Evolutionary conservation across 2,113 vertebrate genomes (phyloP).

Genomic region (Oncorhynchus mykiss): DNA sequence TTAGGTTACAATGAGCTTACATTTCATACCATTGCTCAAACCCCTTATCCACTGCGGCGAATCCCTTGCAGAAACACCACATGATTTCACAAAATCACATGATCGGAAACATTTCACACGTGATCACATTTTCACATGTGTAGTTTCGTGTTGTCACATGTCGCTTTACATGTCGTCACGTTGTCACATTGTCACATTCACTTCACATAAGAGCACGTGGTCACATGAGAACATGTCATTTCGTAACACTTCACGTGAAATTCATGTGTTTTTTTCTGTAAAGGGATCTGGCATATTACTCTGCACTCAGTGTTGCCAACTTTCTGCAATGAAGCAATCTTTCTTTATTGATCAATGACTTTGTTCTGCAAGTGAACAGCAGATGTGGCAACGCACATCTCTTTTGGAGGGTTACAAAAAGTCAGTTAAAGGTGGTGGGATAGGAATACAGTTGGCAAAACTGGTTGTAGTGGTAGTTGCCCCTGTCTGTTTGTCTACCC

Average conservation of each 20-base stretch:
- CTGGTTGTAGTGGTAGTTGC: background rate
- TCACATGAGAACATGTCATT: too few species aligned
- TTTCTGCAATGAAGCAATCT: background rate
- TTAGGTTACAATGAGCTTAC: conserved; percentile 1
- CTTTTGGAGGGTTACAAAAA: background rate
- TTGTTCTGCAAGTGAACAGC: background rate
- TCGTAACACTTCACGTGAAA: too few species aligned
- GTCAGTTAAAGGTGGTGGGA: background rate
- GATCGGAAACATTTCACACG: too few species aligned
- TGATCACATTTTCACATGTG: too few species aligned
- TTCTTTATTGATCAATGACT: background rate
- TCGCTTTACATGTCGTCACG: too few species aligned
- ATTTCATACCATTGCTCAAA: background rate
- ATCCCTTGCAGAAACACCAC: background rate
- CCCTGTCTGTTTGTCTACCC: background rate
- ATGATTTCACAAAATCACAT: too few species aligned
- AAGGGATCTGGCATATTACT: background rate
- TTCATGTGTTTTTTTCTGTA: too few species aligned
- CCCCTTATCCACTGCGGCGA: background rate
- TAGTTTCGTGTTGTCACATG: too few species aligned
- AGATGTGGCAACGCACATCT: background rate
- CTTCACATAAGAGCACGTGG: too few species aligned
- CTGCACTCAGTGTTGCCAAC: background rate
- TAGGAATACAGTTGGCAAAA: background rate
- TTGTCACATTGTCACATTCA: too few species aligned